Evolutionary conservation across 2,113 vertebrate species (phyloP), one percentile per base, ranked within the genome.

Genomic region (Dipodomys merriami): DNA sequence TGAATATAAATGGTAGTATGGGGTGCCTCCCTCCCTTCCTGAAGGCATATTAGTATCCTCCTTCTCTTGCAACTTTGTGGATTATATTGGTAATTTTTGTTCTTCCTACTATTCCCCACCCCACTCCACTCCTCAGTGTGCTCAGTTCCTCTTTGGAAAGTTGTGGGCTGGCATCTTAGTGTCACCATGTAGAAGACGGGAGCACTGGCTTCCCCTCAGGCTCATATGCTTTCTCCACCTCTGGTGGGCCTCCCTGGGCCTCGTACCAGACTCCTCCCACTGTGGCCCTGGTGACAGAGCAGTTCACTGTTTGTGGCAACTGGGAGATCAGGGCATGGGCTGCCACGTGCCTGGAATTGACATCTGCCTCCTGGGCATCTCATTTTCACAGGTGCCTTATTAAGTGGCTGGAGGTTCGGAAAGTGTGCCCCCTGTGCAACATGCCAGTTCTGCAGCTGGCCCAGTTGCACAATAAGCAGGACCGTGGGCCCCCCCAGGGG

Each of bases 321-420:
- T 39, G 53, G 10, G 7, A 49, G 60, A 8, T 25, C 35, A 33
- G 71, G 62, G 73, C 76, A 29, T 27, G 35, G 29, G 49, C 35
- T 7, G 6, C 64, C 23, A 0, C 16, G 16, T 77, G 60, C 44
- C 2, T 4, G 8, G 57, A 60, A 22, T 79, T 96, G 60, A 97
- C 11, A 0, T 68, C 84, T 73, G n/a, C 35, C 62, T 69, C 29
- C 57, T n/a, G 39, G 88, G 2, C 33, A 15, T 86, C 11, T 90
- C 35, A 1, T 49, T 77, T 91, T 65, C 53, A 2, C 98, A 99
- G 99, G 99, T 99, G 99, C 98, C 99, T 99, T 98, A 99, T 99
- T 97, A 99, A 99, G 95, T 99, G 99, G 99, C 96, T 99, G 98
- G 99, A 99, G 98, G 99, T 99, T 96, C 99, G 99, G 77, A 99